phyloP scores from a whole-genome alignment of 2,113 vertebrate species.

The Xerus inauris region DNA sequence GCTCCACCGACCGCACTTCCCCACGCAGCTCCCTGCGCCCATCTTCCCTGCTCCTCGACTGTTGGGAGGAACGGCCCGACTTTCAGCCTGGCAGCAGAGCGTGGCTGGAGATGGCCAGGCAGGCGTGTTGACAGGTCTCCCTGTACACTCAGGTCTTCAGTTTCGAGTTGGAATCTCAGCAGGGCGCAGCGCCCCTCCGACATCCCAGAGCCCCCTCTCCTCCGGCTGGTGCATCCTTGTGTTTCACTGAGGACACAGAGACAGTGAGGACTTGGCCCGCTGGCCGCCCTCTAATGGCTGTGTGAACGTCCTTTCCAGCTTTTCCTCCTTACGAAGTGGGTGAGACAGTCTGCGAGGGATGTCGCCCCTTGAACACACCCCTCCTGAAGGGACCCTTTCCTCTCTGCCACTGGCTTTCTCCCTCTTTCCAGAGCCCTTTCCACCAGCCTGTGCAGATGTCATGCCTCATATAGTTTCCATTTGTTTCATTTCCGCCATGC shows the following conservation, averaged over 20 bases:
- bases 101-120: not conserved
- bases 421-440: not conserved
- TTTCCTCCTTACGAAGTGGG: not conserved
- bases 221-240: not conserved
- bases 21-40: rapidly evolving
- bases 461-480: not conserved
- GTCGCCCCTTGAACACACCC: not conserved
- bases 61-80: not conserved
- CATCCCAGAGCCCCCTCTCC: not conserved
- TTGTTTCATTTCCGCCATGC: too few species aligned
- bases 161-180: not conserved
- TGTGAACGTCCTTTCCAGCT: not conserved
- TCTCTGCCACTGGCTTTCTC: not conserved
- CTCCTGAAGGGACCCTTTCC: not conserved
- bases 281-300: too few species aligned
- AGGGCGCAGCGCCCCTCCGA: too few species aligned
- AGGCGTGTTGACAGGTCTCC: not conserved
- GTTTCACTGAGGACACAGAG: not conserved
- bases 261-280: too few species aligned
- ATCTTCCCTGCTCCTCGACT: not conserved
- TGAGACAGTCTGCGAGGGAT: not conserved
- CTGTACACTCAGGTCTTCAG: too few species aligned
- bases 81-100: not conserved
- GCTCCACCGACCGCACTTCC: not conserved
- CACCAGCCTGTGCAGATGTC: not conserved